Percentiles rank a stretch among this genome's conserved stretches.
These are phyloP conservation scores for Ypsolopha scabrella DNA, from an alignment of 2,888 invertebrate genomes.

Conservation along the genomic window DNA sequence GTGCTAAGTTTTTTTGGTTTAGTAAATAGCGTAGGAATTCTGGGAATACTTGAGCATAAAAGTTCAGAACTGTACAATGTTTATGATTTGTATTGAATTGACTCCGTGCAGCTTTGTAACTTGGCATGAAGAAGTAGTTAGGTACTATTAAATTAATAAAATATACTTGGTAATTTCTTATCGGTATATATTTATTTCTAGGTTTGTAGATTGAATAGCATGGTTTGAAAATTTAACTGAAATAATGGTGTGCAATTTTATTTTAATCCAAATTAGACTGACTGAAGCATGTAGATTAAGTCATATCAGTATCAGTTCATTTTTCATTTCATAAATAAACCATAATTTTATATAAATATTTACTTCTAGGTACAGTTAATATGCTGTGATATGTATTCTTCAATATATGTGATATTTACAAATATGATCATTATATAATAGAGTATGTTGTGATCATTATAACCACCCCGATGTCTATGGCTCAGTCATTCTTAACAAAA, in stretches of 20 bases:
- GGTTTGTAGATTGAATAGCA: no score
- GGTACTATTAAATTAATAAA: background rate
- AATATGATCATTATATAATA: background rate
- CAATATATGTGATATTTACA: background rate
- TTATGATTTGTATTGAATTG: no score
- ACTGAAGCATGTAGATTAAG: slow-evolving; percentile 47
- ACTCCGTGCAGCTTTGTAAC: background rate
- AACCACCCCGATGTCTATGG: slow-evolving; percentile 2
- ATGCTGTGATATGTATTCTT: background rate
- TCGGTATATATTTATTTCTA: no score
- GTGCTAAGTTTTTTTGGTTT: no score
- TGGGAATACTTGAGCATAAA: no score
- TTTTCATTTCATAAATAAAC: slow-evolving; percentile 13
- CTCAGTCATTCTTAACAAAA: background rate
- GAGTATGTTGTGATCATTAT: background rate
- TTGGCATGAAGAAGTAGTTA: slow-evolving; percentile 8
- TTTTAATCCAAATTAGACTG: slow-evolving; percentile 23
- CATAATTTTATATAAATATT: background rate
- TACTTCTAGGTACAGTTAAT: background rate
- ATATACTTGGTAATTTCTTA: background rate
- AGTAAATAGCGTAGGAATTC: no score
- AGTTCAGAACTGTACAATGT: no score
- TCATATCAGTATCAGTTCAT: slow-evolving; percentile 15
- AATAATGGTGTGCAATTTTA: slow-evolving; percentile 1
- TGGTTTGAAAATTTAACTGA: background rate